phyloP scores from a whole-genome alignment of 30 jellyfish, hydroid and myxozoan genomes.

The Aurelia sp. region DNA sequence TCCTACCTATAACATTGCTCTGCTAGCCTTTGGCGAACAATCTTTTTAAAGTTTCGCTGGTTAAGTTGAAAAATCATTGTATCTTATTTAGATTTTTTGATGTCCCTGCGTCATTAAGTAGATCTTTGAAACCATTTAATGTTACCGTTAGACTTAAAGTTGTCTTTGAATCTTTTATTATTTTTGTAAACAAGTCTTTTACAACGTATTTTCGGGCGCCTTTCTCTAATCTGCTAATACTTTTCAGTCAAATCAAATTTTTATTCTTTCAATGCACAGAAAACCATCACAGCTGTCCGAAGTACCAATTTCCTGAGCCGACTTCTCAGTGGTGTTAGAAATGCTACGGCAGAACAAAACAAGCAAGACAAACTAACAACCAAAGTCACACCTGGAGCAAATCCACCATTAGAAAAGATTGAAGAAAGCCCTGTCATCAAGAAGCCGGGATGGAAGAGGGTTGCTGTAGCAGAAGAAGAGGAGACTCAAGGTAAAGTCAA shows the following conservation, averaged over 20 bases:
- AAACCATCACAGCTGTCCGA: conserved; percentile 98
- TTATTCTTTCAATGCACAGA: conserved; percentile 25
- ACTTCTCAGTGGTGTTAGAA: conserved; percentile 90
- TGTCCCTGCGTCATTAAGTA: too few species aligned
- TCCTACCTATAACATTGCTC: too few species aligned
- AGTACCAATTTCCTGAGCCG: conserved; percentile 98
- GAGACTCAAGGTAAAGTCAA: conserved; percentile 67
- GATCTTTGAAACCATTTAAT: too few species aligned
- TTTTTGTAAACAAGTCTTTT: neutral
- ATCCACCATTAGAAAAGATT: conserved; percentile 23
- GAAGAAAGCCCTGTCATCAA: conserved; percentile 65
- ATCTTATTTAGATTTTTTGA: too few species aligned
- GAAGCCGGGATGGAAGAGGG: conserved; percentile 97
- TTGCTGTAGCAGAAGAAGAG: conserved; percentile 84
- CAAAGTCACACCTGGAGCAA: conserved; percentile 57
- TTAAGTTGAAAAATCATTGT: too few species aligned
- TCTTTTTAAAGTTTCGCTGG: too few species aligned
- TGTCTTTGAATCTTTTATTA: too few species aligned
- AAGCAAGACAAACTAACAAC: conserved; percentile 76
- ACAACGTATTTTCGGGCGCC: neutral
- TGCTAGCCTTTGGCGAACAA: too few species aligned
- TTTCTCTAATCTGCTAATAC: neutral
- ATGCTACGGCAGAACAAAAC: conserved; percentile 14
- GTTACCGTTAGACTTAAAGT: too few species aligned
- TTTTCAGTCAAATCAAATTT: neutral